These are phyloP conservation scores for Drosophila miranda DNA, from an alignment of 1,140 invertebrate genomes.

Conservation along the genomic window DNA sequence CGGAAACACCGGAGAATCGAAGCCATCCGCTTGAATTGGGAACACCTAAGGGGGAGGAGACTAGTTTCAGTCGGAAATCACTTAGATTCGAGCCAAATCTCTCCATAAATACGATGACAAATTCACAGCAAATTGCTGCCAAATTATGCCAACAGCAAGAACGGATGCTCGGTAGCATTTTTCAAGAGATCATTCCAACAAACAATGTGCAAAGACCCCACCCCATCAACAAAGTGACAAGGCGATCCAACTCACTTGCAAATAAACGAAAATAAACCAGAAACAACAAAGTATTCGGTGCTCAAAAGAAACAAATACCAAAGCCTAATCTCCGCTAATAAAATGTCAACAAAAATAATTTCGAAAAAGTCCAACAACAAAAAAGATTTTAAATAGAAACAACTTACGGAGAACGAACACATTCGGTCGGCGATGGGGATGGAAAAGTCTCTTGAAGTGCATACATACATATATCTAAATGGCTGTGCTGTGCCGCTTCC, in stretches of 20 bases:
- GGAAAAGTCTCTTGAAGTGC: conserved; percentile 19
- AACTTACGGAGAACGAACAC: conserved; percentile 1
- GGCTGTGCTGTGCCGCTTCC: conserved; percentile 23
- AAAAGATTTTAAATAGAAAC: conserved; percentile 3
- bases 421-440: conserved; percentile 11
- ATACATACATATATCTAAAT: conserved; percentile 21
- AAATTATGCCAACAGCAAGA: conserved; percentile 58
- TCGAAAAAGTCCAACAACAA: conserved; percentile 45
- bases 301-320: conserved; percentile 51
- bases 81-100: not conserved
- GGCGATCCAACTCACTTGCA: conserved; percentile 49
- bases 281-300: conserved; percentile 33
- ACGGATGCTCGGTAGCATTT: conserved; percentile 20
- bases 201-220: conserved; percentile 27
- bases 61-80: conserved; percentile 2
- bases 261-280: conserved; percentile 46
- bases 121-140: conserved; percentile 72
- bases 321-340: conserved; percentile 67
- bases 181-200: conserved; percentile 24
- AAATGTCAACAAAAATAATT: conserved; percentile 59
- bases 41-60: no score
- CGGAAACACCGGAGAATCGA: no score
- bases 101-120: conserved; percentile 51
- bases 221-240: conserved; percentile 30
- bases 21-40: no score